A percentile compares a stretch with the other conserved stretches of the same genome.
Evolutionary conservation across 2,888 invertebrate genomes (phyloP).

Genomic region (Hirtodrosophila histrioides): DNA sequence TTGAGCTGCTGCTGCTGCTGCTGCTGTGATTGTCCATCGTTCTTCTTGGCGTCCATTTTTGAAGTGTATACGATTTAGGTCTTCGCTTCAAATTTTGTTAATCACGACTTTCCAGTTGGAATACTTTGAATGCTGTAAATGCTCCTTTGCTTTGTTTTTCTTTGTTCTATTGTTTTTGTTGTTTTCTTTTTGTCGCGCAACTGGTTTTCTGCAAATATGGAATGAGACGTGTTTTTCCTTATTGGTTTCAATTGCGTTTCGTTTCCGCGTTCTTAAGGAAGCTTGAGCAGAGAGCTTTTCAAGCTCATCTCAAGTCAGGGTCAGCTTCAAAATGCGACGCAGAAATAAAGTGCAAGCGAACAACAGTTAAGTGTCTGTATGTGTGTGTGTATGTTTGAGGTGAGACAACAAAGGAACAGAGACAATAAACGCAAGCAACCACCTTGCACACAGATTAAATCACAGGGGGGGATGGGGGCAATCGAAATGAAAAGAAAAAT

Average conservation of each 20-base stretch:
- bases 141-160: slow-evolving; percentile 2
- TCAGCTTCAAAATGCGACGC: slow-evolving; percentile 50
- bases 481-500: neutral
- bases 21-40: slow-evolving; percentile 24
- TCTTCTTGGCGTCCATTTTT: slow-evolving; percentile 54
- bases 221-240: slow-evolving; percentile 48
- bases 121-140: neutral
- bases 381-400: slow-evolving; percentile 4
- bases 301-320: slow-evolving; percentile 33
- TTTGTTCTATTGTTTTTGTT: slow-evolving; percentile 19
- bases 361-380: slow-evolving; percentile 21
- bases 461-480: neutral
- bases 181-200: slow-evolving; percentile 25
- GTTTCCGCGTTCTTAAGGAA: slow-evolving; percentile 41
- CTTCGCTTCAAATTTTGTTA: slow-evolving; percentile 1
- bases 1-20: slow-evolving; percentile 11
- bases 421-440: slow-evolving; percentile 28
- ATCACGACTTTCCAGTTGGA: neutral
- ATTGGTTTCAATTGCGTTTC: slow-evolving; percentile 45
- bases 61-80: slow-evolving; percentile 6
- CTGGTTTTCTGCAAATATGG: slow-evolving; percentile 59
- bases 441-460: slow-evolving; percentile 26
- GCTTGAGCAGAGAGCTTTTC: slow-evolving; percentile 4
- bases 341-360: slow-evolving; percentile 34
- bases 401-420: slow-evolving; percentile 43